phyloP scores from a whole-genome alignment of 2,888 invertebrate species.

The Omphaloscelis lunosa region DNA sequence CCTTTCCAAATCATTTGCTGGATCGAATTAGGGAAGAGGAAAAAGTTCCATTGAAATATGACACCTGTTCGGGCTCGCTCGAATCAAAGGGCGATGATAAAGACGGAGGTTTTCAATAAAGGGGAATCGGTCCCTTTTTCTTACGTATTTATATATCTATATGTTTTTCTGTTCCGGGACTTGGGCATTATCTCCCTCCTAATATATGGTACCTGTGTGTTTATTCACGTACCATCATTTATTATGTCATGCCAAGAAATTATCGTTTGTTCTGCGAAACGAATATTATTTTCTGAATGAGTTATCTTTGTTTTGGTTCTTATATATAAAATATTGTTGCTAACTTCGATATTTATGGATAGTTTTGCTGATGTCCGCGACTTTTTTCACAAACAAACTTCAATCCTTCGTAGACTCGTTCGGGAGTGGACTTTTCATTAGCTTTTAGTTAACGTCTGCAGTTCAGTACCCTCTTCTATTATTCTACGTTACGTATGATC shows the following conservation, averaged over 20 bases:
- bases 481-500: neutral
- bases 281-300: conserved; percentile 50
- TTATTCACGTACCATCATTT: conserved; percentile 45
- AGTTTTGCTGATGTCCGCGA: conserved; percentile 11
- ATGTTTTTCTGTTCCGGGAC: conserved; percentile 44
- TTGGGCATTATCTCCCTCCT: conserved; percentile 45
- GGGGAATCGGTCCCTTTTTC: conserved; percentile 52
- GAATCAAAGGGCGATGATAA: conserved; percentile 62
- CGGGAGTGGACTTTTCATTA: neutral
- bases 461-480: neutral
- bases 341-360: conserved; percentile 20
- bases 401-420: neutral
- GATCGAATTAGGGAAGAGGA: conserved; percentile 70
- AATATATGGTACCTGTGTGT: conserved; percentile 56
- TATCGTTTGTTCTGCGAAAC: conserved; percentile 34
- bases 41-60: conserved; percentile 76
- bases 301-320: conserved; percentile 53
- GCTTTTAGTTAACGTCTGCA: neutral
- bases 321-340: conserved; percentile 40
- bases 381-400: conserved; percentile 30
- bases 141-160: conserved; percentile 42
- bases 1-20: conserved; percentile 78
- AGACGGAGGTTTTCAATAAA: conserved; percentile 61
- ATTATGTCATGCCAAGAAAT: conserved; percentile 49
- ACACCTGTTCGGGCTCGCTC: conserved; percentile 73